A percentile compares a stretch with the other conserved stretches of the same genome.
Conservation (phyloP, 2,113 vertebrate genomes). For the Istiophorus platypterus region DNA sequence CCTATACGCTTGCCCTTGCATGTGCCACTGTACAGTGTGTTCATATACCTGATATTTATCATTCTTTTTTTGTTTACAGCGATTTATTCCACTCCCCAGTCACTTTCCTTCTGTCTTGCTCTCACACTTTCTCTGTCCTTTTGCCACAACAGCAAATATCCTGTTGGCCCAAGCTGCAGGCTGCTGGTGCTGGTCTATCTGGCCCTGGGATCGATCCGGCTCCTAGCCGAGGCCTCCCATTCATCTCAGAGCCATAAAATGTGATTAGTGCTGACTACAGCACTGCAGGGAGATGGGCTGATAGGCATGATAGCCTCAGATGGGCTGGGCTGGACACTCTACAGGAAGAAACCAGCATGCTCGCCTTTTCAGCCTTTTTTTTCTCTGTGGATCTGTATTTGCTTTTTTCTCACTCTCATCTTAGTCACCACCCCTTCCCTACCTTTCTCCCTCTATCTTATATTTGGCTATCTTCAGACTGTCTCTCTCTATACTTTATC, state of each 20-base stretch:
- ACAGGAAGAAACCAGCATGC: slow-evolving; percentile 80
- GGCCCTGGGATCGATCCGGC: slow-evolving; percentile 89
- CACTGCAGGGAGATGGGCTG: slow-evolving; percentile 88
- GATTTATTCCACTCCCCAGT: slow-evolving; percentile 28
- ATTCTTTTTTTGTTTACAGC: slow-evolving; percentile 71
- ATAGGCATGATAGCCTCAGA: slow-evolving; percentile 85
- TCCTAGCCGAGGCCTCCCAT: slow-evolving; percentile 91
- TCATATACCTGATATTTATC: slow-evolving; percentile 54
- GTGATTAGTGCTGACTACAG: slow-evolving; percentile 93
- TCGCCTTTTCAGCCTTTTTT: slow-evolving; percentile 32
- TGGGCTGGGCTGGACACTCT: slow-evolving; percentile 79
- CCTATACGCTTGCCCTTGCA: slow-evolving; percentile 39
- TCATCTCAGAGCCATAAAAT: slow-evolving; percentile 93
- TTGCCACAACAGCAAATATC: slow-evolving; percentile 98
- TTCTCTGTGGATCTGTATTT: slow-evolving; percentile 33
- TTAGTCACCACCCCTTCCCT: slow-evolving; percentile 28
- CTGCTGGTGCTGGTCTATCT: slow-evolving; percentile 87
- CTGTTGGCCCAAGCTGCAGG: slow-evolving; percentile 87
- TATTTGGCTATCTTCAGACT: slow-evolving; percentile 40
- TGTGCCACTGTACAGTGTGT: slow-evolving; percentile 40
- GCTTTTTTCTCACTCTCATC: slow-evolving; percentile 49
- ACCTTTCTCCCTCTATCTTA: slow-evolving; percentile 21
- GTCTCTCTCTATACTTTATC: slow-evolving; percentile 40
- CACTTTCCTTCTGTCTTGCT: slow-evolving; percentile 43
- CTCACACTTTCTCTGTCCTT: slow-evolving; percentile 84